Base-by-base conservation (phyloP, 2,888 invertebrate genomes). In the Mythimna impura region DNA sequence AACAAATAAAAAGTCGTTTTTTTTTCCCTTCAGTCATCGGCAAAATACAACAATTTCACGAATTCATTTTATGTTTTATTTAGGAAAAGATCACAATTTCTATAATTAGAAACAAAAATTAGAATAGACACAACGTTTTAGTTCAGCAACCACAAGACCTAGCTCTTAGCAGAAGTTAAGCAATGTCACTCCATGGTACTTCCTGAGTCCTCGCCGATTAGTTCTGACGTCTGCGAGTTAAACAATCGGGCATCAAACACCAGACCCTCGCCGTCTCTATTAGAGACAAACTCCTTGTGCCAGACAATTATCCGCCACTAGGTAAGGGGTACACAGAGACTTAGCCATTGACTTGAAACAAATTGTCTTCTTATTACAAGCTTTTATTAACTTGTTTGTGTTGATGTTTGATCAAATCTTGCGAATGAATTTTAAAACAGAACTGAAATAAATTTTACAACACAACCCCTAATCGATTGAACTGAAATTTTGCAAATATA, bases 261-360 rank as follows among this genome's bases (percentile, higher is more conserved):
- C 76, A 76, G 81, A 84, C 87, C 85, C 85, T 81, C 73, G 58
- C 79, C 65, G 62, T 63, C 69, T 66, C 80, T 87, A 76, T 76
- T 82, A 78, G 72, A 87, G 77, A 78, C 78, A 84, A 88, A 85
- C 87, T 86, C 81, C 81, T 87, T 84, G 73, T 83, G 80, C 81
- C 84, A 87, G 75, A 85, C 82, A 80, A 85, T 88, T 87, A 85
- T 87, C 80, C 81, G 63, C 25, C 20, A 58, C 40, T 72, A 78
- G 70, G 85, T 2, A 54, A 36, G 74, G 3, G 71, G 54, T 64
- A 81, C 82, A 87, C 84, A 58, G 66, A 65, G 81, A 22, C 8
- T 20, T 34, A 3, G 17, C 7, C 1, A 8, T 17, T 55, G 7
- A 25, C 2, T 25, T 55, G 6, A 54, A 54, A 22, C 3, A 55